Evolutionary conservation across 2,113 vertebrate genomes (phyloP).

Genomic region (Eptatretus burgeri): DNA sequence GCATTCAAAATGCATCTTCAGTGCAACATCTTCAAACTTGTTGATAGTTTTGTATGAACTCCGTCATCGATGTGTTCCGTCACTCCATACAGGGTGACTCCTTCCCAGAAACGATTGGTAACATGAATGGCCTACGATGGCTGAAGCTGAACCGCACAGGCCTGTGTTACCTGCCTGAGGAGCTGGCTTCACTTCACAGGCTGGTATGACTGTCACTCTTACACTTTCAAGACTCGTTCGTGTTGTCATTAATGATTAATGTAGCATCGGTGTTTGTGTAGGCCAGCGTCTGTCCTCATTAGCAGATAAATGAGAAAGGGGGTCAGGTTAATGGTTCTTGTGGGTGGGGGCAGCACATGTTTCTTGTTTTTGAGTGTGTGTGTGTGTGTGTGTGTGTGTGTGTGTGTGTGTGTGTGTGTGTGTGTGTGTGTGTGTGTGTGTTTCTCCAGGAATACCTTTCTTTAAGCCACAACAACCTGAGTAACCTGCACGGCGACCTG

Average conservation of each 20-base stretch:
- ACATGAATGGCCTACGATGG: constrained; percentile 86
- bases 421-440: too few species aligned
- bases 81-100: constrained; percentile 35
- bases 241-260: neutral
- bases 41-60: too few species aligned
- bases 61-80: too few species aligned
- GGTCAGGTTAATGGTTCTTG: neutral
- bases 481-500: constrained; percentile 70
- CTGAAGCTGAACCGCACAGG: constrained; percentile 78
- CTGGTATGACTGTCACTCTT: constrained; percentile 29
- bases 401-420: too few species aligned
- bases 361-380: too few species aligned
- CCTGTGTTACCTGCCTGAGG: constrained; percentile 86
- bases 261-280: neutral
- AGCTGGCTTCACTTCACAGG: constrained; percentile 70
- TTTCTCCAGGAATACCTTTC: constrained; percentile 54
- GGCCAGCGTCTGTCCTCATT: neutral
- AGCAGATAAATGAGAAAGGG: neutral
- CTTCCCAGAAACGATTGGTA: constrained; percentile 76
- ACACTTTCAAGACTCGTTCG: neutral
- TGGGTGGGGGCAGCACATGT: too few species aligned
- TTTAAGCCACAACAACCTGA: constrained; percentile 82
- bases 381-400: too few species aligned
- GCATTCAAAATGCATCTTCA: too few species aligned
- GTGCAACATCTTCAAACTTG: too few species aligned